Evolutionary conservation across 2,113 vertebrate genomes (phyloP).

Genomic region (Verasper variegatus): DNA sequence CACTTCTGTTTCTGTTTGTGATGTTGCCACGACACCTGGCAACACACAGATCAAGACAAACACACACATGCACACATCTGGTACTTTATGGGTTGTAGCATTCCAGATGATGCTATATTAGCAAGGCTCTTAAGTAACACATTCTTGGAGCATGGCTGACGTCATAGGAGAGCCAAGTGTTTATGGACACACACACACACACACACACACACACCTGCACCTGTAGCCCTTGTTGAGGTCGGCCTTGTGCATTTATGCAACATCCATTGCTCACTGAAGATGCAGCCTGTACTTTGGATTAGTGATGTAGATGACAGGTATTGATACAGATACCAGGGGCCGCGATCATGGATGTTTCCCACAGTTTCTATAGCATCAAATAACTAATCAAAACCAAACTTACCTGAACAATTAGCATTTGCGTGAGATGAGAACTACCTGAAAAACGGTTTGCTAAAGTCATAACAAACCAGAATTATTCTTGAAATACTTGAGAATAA

Average conservation of each 20-base stretch:
- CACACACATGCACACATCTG: slow-evolving; percentile 21
- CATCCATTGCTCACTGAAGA: too few relatives aligned
- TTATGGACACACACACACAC: slow-evolving; percentile 22
- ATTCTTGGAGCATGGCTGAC: slow-evolving; percentile 8
- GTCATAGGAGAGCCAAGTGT: slow-evolving; percentile 44
- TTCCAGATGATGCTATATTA: slow-evolving; percentile 24
- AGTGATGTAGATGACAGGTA: too few relatives aligned
- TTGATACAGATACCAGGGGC: too few relatives aligned
- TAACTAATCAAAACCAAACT: too few relatives aligned
- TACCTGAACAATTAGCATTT: too few relatives aligned
- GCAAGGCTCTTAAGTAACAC: slow-evolving; percentile 29
- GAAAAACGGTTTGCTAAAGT: too few relatives aligned
- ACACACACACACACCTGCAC: not conserved
- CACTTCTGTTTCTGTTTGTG: slow-evolving; percentile 52
- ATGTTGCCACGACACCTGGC: slow-evolving; percentile 45
- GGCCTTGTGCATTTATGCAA: too few relatives aligned
- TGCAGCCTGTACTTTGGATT: too few relatives aligned
- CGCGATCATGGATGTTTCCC: too few relatives aligned
- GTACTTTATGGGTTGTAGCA: slow-evolving; percentile 23
- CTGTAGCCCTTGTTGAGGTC: too few relatives aligned
- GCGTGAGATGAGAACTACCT: too few relatives aligned
- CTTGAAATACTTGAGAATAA: not conserved
- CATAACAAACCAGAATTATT: not conserved
- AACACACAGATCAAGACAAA: not conserved
- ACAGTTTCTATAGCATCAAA: too few relatives aligned